Evolutionary conservation across 1,140 invertebrate genomes (phyloP).

Genomic region (Lerema accius): DNA sequence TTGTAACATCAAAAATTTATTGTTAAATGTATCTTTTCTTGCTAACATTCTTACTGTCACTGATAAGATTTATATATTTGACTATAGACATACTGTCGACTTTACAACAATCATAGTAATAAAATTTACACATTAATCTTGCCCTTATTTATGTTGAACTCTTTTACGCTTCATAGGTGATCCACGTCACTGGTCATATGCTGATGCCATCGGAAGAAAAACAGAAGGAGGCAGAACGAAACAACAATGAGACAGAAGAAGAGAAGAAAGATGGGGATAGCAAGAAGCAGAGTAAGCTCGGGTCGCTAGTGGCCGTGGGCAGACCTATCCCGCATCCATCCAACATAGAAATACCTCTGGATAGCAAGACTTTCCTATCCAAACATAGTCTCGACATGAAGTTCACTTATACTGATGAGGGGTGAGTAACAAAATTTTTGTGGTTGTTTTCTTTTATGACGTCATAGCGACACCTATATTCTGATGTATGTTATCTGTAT

Average conservation of each 20-base stretch:
- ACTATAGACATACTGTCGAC: no score
- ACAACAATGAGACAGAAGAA: conserved; percentile 49
- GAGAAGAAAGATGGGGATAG: conserved; percentile 57
- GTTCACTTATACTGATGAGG: conserved; percentile 96
- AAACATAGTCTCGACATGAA: conserved; percentile 97
- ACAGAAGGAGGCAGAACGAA: conserved; percentile 41
- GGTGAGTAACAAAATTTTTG: conserved; percentile 86
- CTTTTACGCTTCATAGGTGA: conserved; percentile 86
- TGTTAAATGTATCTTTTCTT: no score
- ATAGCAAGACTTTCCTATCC: conserved; percentile 94
- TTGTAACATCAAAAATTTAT: no score
- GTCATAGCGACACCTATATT: no score
- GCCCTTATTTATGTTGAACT: neutral
- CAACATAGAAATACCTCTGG: conserved; percentile 95
- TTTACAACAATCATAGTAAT: no score
- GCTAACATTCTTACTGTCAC: no score
- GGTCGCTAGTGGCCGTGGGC: conserved; percentile 90
- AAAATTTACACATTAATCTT: neutral
- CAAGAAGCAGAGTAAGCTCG: conserved; percentile 58
- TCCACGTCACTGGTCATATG: conserved; percentile 93
- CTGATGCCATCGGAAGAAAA: conserved; percentile 79
- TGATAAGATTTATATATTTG: no score
- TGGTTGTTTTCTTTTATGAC: no score
- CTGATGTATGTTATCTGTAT: no score
- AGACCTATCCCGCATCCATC: conserved; percentile 96